A percentile compares a stretch with the other conserved stretches of the same genome.
Evolutionary conservation across 2,888 invertebrate genomes (phyloP).

Genomic region (Lasioglossum marginatum): DNA sequence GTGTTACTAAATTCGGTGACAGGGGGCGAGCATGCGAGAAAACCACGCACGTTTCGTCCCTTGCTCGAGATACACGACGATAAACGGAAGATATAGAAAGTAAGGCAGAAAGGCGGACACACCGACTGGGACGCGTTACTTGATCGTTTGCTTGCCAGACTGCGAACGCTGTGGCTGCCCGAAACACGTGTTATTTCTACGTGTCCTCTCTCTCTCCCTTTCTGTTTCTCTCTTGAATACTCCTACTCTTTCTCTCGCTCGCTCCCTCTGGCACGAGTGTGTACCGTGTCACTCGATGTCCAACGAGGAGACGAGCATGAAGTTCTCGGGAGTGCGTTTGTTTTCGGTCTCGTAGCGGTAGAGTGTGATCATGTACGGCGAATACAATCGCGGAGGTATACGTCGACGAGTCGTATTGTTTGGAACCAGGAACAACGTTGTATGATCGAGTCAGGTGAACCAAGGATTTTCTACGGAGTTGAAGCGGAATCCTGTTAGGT

Average conservation of each 20-base stretch:
- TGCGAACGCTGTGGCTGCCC: neutral
- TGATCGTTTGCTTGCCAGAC: slow-evolving; percentile 16
- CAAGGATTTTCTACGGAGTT: slow-evolving; percentile 12
- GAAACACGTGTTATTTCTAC: slow-evolving; percentile 51
- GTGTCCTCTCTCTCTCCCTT: neutral
- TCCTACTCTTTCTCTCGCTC: neutral
- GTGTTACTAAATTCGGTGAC: slow-evolving; percentile 35
- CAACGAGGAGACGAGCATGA: slow-evolving; percentile 22
- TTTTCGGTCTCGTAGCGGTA: slow-evolving; percentile 26
- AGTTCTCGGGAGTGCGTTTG: slow-evolving; percentile 46
- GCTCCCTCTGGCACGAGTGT: neutral
- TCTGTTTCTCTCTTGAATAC: neutral
- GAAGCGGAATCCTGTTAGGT: neutral
- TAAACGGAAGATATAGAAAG: slow-evolving; percentile 44
- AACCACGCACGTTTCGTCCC: slow-evolving; percentile 37
- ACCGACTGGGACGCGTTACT: slow-evolving; percentile 18
- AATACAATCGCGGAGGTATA: neutral
- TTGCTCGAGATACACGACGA: slow-evolving; percentile 26
- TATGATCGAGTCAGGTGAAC: slow-evolving; percentile 30
- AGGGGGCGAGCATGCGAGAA: slow-evolving; percentile 35
- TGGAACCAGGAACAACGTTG: slow-evolving; percentile 15
- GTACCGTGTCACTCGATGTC: slow-evolving; percentile 19
- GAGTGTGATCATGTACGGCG: slow-evolving; percentile 12
- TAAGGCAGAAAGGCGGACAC: slow-evolving; percentile 3
- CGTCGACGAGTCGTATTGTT: neutral